phyloP scores from a whole-genome alignment of 2,113 vertebrate genomes.

The Eulemur rufifrons region DNA sequence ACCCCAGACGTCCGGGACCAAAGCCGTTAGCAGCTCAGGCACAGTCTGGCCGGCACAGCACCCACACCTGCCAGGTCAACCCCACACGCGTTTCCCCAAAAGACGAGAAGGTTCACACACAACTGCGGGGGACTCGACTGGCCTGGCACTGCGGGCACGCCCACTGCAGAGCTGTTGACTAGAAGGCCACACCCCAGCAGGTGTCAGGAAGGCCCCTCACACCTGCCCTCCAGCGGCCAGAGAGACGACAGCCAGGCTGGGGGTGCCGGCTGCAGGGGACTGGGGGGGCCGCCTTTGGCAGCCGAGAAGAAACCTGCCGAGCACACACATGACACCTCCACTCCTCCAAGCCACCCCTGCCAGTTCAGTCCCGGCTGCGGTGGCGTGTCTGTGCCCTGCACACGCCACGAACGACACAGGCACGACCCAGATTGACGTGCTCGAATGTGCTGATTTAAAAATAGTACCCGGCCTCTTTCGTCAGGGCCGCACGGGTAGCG shows the following conservation, averaged over 20 bases:
- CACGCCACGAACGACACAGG: too few species aligned
- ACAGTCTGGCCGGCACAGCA: neutral
- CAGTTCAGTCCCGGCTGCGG: neutral
- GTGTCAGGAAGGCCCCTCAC: neutral
- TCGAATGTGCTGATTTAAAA: neutral
- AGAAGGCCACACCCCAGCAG: neutral
- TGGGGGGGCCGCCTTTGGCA: neutral
- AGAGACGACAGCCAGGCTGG: neutral
- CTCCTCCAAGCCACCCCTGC: neutral
- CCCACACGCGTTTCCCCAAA: neutral
- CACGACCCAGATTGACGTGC: neutral
- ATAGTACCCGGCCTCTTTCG: neutral
- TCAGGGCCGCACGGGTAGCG: neutral
- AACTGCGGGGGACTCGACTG: neutral
- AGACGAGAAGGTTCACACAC: fast-evolving
- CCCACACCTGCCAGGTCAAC: neutral
- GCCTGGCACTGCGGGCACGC: fast-evolving
- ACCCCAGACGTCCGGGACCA: neutral
- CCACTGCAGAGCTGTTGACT: neutral
- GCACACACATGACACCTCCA: neutral
- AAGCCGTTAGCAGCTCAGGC: neutral
- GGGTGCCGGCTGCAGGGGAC: neutral
- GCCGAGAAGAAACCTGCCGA: neutral
- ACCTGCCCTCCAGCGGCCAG: neutral
- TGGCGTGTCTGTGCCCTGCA: neutral